Evolutionary conservation across 2,113 vertebrate species (phyloP).

Genomic region (Neodon shergylaensis): DNA sequence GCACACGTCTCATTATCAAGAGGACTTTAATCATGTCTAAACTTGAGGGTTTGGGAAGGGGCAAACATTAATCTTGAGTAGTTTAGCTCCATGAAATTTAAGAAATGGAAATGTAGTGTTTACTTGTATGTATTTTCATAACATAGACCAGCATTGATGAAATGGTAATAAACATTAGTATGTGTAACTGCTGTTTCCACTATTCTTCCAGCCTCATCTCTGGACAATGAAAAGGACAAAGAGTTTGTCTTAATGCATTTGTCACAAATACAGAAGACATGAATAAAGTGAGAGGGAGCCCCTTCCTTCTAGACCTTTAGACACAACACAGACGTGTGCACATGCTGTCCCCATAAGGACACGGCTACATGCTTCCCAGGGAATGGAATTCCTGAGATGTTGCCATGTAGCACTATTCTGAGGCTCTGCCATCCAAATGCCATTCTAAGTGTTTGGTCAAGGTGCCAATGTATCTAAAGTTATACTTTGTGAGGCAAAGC

Average conservation of each 20-base stretch:
- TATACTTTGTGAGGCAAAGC: background rate
- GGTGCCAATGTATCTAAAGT: background rate
- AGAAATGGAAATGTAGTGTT: background rate
- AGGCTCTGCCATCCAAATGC: background rate
- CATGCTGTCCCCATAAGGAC: background rate
- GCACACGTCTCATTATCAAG: conserved; percentile 24
- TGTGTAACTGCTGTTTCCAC: background rate
- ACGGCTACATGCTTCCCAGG: background rate
- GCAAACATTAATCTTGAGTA: background rate
- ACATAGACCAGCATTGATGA: background rate
- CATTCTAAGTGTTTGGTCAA: background rate
- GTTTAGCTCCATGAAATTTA: background rate
- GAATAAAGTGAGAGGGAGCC: background rate
- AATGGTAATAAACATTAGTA: background rate
- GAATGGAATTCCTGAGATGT: background rate
- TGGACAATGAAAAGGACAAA: background rate
- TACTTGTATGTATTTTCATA: background rate
- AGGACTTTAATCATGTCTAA: conserved; percentile 7
- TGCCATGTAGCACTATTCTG: background rate
- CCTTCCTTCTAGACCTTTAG: background rate
- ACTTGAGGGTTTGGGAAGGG: background rate
- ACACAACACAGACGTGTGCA: background rate
- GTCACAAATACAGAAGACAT: background rate
- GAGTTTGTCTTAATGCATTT: background rate
- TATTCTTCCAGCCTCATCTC: background rate